Evolutionary conservation across 2,113 vertebrate species (phyloP), one percentile per base, ranked within the genome.

Genomic region (Poeciliopsis turrubarensis): DNA sequence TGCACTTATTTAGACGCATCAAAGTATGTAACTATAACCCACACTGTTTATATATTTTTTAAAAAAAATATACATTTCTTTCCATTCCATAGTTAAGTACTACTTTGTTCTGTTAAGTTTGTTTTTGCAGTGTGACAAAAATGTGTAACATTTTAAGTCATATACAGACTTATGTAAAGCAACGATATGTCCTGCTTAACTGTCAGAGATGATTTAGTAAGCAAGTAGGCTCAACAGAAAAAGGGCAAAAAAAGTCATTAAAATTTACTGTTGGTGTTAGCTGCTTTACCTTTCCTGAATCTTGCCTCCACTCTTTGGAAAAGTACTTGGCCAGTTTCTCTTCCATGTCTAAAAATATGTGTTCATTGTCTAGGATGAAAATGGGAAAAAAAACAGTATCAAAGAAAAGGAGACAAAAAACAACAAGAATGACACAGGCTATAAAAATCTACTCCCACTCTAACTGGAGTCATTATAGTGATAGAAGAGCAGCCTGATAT

Each of bases 261-360:
- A 54, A 31, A 54, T 15, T 8, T 34, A 19, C 5, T 22, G 2
- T 13, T n/a, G 15, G 34, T 17, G 14, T 63, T 13, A 60, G n/a
- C n/a, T 25, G 11, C 26, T 92, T 93, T 92, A 97, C 97, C 94
- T 94, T 94, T 26, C 31, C 89, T 0, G 71, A 74, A 12, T 96
- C 95, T 84, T 92, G 95, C 88, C 95, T 96, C 96, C 96, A 96
- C 71, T 97, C 96, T 91, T 96, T 96, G 5, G 93, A 90, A 75
- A 98, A 97, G 89, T 96, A 97, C 82, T 95, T 96, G 47, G 90
- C 94, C 69, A 98, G 94, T 77, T 96, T 97, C 88, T 96, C 96
- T 62, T 96, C 95, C 92, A 97, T 79, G 79, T 98, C 96, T 84
- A 97, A 89, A 86, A 97, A 98, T 73, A 97, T 91, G 76, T 96